Conservation (phyloP, 1,140 invertebrate species). For the Lasioglossum albipes region DNA sequence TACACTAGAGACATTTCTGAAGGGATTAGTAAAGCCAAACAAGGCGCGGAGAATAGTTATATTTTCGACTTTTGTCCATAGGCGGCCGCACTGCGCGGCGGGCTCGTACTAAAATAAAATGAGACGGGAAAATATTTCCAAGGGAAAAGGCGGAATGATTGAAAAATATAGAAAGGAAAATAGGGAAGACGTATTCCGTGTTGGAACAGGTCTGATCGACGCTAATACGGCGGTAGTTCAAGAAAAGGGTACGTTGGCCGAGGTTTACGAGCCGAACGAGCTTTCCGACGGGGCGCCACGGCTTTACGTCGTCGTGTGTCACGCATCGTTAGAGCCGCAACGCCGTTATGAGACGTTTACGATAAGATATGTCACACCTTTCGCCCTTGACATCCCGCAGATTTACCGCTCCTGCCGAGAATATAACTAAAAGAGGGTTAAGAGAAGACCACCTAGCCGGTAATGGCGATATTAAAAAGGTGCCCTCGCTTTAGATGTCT, state of each 20-base stretch:
- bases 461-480: slow-evolving; percentile 51
- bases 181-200: slow-evolving; percentile 5
- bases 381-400: slow-evolving; percentile 65
- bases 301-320: slow-evolving; percentile 74
- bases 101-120: too few species aligned
- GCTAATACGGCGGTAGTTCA: slow-evolving; percentile 39
- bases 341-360: slow-evolving; percentile 76
- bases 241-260: slow-evolving; percentile 51
- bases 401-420: slow-evolving; percentile 64
- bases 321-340: slow-evolving; percentile 73
- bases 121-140: not conserved
- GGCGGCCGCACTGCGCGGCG: too few species aligned
- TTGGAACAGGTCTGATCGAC: slow-evolving; percentile 34
- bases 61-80: too few species aligned
- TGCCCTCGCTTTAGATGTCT: slow-evolving; percentile 9
- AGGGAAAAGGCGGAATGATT: not conserved
- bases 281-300: slow-evolving; percentile 56
- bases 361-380: slow-evolving; percentile 77
- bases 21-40: too few species aligned
- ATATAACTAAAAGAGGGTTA: slow-evolving; percentile 45
- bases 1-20: too few species aligned
- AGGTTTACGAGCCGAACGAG: slow-evolving; percentile 66
- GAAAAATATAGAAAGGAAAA: slow-evolving; percentile 11
- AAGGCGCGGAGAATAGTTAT: too few species aligned
- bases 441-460: slow-evolving; percentile 25